Percentiles rank a stretch among this genome's conserved stretches.
These are phyloP conservation scores for Girardinichthys multiradiatus DNA, from an alignment of 2,113 vertebrate species.

Conservation along the genomic window DNA sequence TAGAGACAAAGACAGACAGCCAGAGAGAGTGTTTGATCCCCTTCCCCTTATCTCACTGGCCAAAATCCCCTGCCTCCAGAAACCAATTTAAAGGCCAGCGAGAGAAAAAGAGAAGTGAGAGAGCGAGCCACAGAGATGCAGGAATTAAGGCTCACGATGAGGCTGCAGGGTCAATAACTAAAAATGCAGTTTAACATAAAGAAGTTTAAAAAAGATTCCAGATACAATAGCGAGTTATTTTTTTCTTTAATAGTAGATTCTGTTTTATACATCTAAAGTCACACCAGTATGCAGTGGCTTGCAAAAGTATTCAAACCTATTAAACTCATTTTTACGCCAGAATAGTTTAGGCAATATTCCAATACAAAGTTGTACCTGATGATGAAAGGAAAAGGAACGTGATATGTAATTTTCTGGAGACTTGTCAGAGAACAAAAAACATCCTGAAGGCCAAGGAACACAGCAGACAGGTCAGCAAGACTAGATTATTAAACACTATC, in stretches of 20 bases:
- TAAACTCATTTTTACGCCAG: not conserved
- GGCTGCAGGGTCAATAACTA: not conserved
- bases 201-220: not conserved
- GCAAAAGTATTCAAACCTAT: too few species aligned
- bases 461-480: too few species aligned
- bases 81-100: constrained; percentile 73
- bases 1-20: constrained; percentile 49
- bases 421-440: too few species aligned
- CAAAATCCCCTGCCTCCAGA: constrained; percentile 66
- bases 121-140: constrained; percentile 24
- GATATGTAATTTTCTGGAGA: not conserved
- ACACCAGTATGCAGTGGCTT: not conserved
- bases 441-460: too few species aligned
- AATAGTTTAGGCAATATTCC: not conserved
- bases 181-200: not conserved
- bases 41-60: constrained; percentile 63
- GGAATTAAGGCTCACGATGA: constrained; percentile 38
- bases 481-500: too few species aligned
- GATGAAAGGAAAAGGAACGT: not conserved
- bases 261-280: not conserved
- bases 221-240: not conserved
- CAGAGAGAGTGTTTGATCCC: constrained; percentile 52
- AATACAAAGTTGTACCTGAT: not conserved
- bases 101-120: constrained; percentile 26
- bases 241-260: not conserved